Conservation (phyloP, 2,888 invertebrate species). For the Drosophila lacicola region DNA sequence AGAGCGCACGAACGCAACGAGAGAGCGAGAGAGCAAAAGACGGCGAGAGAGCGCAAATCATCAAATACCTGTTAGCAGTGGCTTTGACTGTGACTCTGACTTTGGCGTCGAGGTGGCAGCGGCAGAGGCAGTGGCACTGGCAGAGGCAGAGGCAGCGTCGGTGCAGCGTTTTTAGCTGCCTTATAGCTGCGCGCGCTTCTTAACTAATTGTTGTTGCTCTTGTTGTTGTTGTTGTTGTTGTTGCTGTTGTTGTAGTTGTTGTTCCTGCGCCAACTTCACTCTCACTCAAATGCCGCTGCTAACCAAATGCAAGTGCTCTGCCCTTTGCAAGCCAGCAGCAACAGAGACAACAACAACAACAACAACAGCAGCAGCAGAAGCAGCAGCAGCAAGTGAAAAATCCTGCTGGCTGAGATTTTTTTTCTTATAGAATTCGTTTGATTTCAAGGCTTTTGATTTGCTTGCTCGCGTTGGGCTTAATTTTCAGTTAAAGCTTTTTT, state of each 20-base stretch:
- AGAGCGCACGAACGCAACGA: slow-evolving; percentile 16
- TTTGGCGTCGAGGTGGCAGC: slow-evolving; percentile 50
- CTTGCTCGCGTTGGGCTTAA: not conserved
- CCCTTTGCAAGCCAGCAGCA: slow-evolving; percentile 43
- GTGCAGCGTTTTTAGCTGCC: slow-evolving; percentile 14
- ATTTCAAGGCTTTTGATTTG: not conserved
- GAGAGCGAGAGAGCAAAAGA: not conserved
- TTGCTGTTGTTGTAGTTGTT: slow-evolving; percentile 36
- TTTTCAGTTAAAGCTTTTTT: too few relatives aligned
- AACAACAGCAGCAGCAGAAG: slow-evolving; percentile 6
- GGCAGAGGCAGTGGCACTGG: slow-evolving; percentile 13
- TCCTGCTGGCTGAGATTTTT: slow-evolving; percentile 38
- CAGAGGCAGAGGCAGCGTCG: slow-evolving; percentile 11
- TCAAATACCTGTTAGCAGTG: slow-evolving; percentile 72
- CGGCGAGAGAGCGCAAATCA: slow-evolving; percentile 15
- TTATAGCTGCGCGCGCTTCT: slow-evolving; percentile 52
- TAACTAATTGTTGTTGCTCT: slow-evolving; percentile 29
- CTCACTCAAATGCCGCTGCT: slow-evolving; percentile 77
- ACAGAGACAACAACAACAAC: slow-evolving; percentile 1
- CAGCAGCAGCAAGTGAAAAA: slow-evolving; percentile 15
- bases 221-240: slow-evolving; percentile 29
- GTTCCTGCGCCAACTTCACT: slow-evolving; percentile 76
- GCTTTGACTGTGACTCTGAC: slow-evolving; percentile 83
- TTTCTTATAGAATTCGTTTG: slow-evolving; percentile 1
- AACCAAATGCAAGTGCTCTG: slow-evolving; percentile 73